Evolutionary conservation across 1,140 invertebrate genomes (phyloP).

Genomic region (Melipona quadrifasciata): DNA sequence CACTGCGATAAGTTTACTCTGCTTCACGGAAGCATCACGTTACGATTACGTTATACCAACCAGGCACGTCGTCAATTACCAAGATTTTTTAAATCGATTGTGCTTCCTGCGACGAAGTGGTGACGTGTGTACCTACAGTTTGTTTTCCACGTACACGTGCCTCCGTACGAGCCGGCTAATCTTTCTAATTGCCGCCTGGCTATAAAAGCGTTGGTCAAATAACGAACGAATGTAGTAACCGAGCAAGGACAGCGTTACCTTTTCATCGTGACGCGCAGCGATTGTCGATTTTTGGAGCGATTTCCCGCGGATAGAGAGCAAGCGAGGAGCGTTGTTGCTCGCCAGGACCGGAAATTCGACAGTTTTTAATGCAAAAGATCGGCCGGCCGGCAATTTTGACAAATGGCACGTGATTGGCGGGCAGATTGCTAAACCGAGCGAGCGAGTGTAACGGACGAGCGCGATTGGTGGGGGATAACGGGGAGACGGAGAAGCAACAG

Average conservation of each 20-base stretch:
- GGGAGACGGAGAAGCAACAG: slow-evolving; percentile 31
- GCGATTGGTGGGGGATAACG: slow-evolving; percentile 52
- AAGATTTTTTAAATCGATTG: background rate
- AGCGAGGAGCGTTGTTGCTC: background rate
- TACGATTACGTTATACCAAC: background rate
- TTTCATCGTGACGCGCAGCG: too few species aligned
- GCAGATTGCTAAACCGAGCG: slow-evolving; percentile 43
- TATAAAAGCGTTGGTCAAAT: too few species aligned
- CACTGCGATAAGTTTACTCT: background rate
- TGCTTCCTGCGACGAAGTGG: background rate
- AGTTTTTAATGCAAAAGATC: slow-evolving; percentile 39
- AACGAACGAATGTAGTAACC: too few species aligned
- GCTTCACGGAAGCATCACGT: too few species aligned
- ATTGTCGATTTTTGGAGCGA: too few species aligned
- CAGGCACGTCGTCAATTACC: background rate
- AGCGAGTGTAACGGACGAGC: slow-evolving; percentile 41
- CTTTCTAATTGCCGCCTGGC: background rate
- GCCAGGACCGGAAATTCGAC: background rate
- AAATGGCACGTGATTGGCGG: slow-evolving; percentile 48
- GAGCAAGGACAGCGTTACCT: too few species aligned
- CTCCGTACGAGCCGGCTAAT: background rate
- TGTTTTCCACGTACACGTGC: background rate
- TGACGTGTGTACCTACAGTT: too few species aligned
- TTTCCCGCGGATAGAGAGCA: background rate
- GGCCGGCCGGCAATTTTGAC: slow-evolving; percentile 41